Evolutionary conservation across 2,888 invertebrate species (phyloP).

Genomic region (Lypha dubia): DNA sequence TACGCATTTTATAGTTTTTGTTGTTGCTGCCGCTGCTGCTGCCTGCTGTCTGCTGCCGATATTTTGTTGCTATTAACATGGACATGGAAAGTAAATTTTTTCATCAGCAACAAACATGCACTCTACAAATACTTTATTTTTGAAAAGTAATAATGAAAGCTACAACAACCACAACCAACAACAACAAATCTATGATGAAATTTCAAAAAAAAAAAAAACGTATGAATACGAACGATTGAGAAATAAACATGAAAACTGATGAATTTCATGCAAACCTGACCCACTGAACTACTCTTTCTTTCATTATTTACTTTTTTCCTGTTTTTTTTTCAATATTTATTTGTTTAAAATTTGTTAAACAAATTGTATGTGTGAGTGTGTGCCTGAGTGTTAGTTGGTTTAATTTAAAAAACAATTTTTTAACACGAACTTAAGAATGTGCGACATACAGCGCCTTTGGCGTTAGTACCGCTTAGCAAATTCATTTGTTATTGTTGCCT

Average conservation of each 20-base stretch:
- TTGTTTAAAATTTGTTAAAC: conserved; percentile 66
- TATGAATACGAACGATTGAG: conserved; percentile 22
- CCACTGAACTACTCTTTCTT: conserved; percentile 69
- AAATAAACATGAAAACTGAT: conserved; percentile 70
- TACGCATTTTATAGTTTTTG: conserved; percentile 60
- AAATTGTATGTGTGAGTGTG: conserved; percentile 55
- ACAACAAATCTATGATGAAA: conserved; percentile 55
- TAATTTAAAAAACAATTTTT: conserved; percentile 57
- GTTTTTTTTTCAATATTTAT: conserved; percentile 10
- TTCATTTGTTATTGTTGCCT: neutral
- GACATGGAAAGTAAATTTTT: conserved; percentile 40
- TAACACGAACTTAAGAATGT: conserved; percentile 72
- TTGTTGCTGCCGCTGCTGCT: neutral
- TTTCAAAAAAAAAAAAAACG: conserved; percentile 19
- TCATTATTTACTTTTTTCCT: conserved; percentile 39
- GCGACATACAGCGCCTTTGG: conserved; percentile 70
- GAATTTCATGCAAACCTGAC: conserved; percentile 73
- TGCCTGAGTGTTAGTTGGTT: conserved; percentile 2
- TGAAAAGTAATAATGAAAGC: conserved; percentile 33
- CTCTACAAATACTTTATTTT: conserved; percentile 39
- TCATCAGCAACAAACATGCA: conserved; percentile 65
- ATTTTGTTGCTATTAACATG: conserved; percentile 23
- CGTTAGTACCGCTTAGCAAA: conserved; percentile 65
- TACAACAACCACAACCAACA: conserved; percentile 18
- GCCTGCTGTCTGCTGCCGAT: too few relatives aligned